Evolutionary conservation across 2,888 invertebrate genomes (phyloP), one percentile per base, ranked within the genome.

Genomic region (Trichogramma dendrolimi): DNA sequence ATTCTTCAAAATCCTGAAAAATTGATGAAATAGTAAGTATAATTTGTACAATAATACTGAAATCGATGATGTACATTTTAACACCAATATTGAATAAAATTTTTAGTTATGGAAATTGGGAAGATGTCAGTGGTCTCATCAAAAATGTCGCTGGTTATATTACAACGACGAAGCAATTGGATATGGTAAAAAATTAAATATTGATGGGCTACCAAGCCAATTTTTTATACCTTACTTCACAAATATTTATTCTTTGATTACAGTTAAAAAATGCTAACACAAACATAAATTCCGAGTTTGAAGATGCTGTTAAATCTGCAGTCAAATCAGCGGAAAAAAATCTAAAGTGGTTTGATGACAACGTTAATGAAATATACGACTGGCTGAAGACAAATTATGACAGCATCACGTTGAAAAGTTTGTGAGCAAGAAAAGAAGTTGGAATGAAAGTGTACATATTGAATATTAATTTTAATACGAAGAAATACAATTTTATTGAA

Each of bases 41-140:
- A 60, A 48, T 44, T 42, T 55, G 1, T 8, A 47, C 10, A 49
- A 43, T 56, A 11, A 14, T 42, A 54, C 53, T 52, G 55, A 27
- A 48, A 10, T 8, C 4, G 38, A 39, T 42, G 4, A 41, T 39
- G 11, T 43, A 6, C 8, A 40, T 46, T 27, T 11, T 51, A n/a
- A 38, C 39, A 62, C 39, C 10, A 46, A 55, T 44, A 55, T 44
- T 44, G 39, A 11, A 11, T 51, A 49, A 53, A 46, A 38, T 51
- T 59, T 61, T 38, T 55, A 74, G 76, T 56, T 72, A 70, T 38
- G 64, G 63, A 4, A 67, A 63, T n/a, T 75, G 75, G 76, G 8
- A 64, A 3, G 59, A 62, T 0, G 69, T 76, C 0, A 67, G 53
- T 8, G n/a, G 47, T n/a, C 55, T 73, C 11, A 71, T 75, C 40